Percentiles rank a stretch among this genome's conserved stretches.
Evolutionary conservation across 2,113 vertebrate species (phyloP).

Genomic region (Monopterus albus): DNA sequence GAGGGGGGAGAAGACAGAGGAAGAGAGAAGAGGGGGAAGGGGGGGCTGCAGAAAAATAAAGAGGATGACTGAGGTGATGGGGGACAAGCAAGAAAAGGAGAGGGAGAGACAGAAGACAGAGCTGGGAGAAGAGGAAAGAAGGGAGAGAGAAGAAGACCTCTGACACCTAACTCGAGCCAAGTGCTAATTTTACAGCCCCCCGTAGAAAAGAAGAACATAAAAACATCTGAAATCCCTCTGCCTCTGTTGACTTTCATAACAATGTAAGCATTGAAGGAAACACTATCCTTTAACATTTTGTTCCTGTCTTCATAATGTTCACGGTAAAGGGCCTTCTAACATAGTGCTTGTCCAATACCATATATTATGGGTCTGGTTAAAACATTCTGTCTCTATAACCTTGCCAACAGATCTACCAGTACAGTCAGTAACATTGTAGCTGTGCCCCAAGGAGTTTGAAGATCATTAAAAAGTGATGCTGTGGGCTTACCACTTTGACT

Average conservation of each 20-base stretch:
- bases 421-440: neutral
- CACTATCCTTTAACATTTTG: constrained; percentile 11
- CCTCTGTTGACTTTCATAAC: constrained; percentile 53
- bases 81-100: constrained; percentile 22
- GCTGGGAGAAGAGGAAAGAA: constrained; percentile 28
- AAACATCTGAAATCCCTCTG: constrained; percentile 48
- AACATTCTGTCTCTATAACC: neutral
- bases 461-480: constrained; percentile 24
- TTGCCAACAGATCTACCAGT: neutral
- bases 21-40: neutral
- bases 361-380: constrained; percentile 3
- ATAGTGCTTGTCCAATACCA: neutral
- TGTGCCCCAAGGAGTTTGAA: neutral
- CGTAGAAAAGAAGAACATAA: constrained; percentile 53
- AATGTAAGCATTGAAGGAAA: constrained; percentile 41
- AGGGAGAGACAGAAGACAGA: constrained; percentile 42
- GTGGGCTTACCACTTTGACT: constrained; percentile 32
- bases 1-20: neutral
- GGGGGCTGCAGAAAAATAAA: constrained; percentile 12
- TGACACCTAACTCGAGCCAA: constrained; percentile 79
- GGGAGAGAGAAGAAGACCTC: constrained; percentile 68
- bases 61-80: constrained; percentile 24
- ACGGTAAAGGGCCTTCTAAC: neutral
- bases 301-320: constrained; percentile 2
- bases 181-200: constrained; percentile 83